Percentiles rank a stretch among this genome's conserved stretches.
These are phyloP conservation scores for Dallia pectoralis DNA, from an alignment of 2,797 vertebrate genomes.

Conservation along the genomic window DNA sequence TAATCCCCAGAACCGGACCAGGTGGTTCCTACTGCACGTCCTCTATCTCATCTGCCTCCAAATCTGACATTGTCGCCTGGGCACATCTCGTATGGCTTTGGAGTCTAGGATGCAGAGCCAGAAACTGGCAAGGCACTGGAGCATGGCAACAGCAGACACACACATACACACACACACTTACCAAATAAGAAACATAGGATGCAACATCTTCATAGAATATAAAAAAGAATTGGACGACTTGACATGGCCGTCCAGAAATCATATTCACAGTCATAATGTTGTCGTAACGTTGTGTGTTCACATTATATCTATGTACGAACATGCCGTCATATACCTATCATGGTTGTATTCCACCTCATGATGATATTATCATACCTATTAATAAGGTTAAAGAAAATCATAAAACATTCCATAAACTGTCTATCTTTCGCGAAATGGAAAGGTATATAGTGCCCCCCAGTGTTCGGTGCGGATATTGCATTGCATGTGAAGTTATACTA, in stretches of 20 bases:
- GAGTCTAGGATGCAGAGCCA: conserved; percentile 24
- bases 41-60: conserved; percentile 17
- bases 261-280: not conserved
- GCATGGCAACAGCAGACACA: conserved; percentile 12
- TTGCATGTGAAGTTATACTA: not conserved
- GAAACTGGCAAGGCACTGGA: conserved; percentile 16
- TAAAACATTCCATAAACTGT: not conserved
- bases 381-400: not conserved
- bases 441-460: conserved; percentile 26
- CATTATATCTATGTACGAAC: conserved; percentile 7
- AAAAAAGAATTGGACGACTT: not conserved
- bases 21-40: conserved; percentile 41
- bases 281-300: conserved; percentile 1
- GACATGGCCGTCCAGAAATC: not conserved
- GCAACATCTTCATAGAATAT: not conserved
- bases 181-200: not conserved
- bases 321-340: not conserved
- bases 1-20: conserved; percentile 35
- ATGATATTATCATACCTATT: conserved; percentile 10
- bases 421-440: conserved; percentile 4
- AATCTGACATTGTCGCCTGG: conserved; percentile 21
- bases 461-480: conserved; percentile 16
- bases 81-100: conserved; percentile 28
- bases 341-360: not conserved
- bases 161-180: not conserved